Evolutionary conservation across 2,113 vertebrate species (phyloP), one percentile per base, ranked within the genome.

Genomic region (Prietella phreatophila): DNA sequence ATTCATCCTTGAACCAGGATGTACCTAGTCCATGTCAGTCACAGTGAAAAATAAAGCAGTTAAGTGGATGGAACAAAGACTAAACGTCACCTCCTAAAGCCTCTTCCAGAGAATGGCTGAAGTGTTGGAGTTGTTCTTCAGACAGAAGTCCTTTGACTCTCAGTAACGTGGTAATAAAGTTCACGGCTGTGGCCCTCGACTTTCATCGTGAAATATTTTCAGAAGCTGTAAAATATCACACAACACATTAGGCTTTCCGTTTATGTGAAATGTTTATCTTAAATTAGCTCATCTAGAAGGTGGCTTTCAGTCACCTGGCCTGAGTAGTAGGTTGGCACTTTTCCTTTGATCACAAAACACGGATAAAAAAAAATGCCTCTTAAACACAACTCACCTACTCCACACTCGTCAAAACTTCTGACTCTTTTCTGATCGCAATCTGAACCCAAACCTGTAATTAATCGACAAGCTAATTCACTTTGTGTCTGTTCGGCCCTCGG

Each of bases 101-200:
- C 88, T 94, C 92, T 90, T 96, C 94, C 89, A 95, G 90, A 55
- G 93, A 93, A 91, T 92, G 93, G 84, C 93, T 92, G 92, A 95
- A 95, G 81, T 92, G 89, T 81, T 92, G 92, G 85, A 95, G 93
- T 90, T 93, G 94, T 47, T 93, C 92, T 76, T 95, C 95, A 85
- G 91, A 93, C 9, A 94, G 92, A 39, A 94, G 91, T 39, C 95
- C 91, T 83, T 92, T 93, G n/a, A 91, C 93, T 90, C 92, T 93
- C 92, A 95, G 91, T 88, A 95, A 93, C 89, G 92, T 93, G 75
- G 94, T 92, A 73, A 95, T 91, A 90, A 96, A 95, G 69, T 90
- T 93, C 85, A 94, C 95, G 47, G 95, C 95, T 30, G 94, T 90
- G 20, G 93, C 92, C 81, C 88, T 95, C 95, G 14, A 93, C 94